A percentile compares a stretch with the other conserved stretches of the same genome.
Conservation (phyloP, 2,797 vertebrate genomes). For the Anguilla pacifica region DNA sequence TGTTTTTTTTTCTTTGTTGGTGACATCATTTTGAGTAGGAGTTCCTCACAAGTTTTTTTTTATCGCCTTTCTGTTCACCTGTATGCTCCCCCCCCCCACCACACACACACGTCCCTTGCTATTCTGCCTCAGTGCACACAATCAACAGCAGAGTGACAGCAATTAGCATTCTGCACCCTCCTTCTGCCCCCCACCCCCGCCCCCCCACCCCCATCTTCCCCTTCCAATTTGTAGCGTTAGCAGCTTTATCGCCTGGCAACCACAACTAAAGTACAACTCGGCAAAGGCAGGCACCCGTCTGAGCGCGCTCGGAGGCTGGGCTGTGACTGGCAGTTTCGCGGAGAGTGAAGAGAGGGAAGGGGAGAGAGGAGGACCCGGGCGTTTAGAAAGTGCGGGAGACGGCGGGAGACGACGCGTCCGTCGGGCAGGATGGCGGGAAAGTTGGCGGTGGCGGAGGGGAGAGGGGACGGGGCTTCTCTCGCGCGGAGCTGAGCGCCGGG, state of each 20-base stretch:
- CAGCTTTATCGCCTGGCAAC: conserved; percentile 3
- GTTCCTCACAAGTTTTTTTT: neutral
- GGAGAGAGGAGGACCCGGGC: neutral
- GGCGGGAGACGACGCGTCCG: neutral
- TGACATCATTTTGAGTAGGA: conserved; percentile 2
- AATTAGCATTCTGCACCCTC: conserved; percentile 10
- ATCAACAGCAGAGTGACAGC: neutral
- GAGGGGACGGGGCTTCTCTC: neutral
- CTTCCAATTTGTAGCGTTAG: conserved; percentile 8
- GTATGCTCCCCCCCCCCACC: no score
- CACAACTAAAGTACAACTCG: conserved; percentile 15
- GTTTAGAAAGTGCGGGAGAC: neutral
- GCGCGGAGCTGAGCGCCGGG: neutral
- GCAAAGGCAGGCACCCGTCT: neutral
- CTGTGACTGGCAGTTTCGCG: neutral
- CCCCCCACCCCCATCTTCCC: neutral
- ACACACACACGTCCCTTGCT: neutral
- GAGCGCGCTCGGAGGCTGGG: neutral
- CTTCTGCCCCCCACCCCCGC: neutral
- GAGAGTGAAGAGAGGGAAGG: neutral
- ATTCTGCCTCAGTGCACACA: neutral
- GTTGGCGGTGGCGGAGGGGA: neutral
- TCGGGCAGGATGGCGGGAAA: neutral
- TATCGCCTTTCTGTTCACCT: neutral
- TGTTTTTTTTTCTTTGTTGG: neutral